A percentile compares a stretch with the other conserved stretches of the same genome.
phyloP scores from a whole-genome alignment of 2,113 vertebrate species.

The Paradisaea rubra region DNA sequence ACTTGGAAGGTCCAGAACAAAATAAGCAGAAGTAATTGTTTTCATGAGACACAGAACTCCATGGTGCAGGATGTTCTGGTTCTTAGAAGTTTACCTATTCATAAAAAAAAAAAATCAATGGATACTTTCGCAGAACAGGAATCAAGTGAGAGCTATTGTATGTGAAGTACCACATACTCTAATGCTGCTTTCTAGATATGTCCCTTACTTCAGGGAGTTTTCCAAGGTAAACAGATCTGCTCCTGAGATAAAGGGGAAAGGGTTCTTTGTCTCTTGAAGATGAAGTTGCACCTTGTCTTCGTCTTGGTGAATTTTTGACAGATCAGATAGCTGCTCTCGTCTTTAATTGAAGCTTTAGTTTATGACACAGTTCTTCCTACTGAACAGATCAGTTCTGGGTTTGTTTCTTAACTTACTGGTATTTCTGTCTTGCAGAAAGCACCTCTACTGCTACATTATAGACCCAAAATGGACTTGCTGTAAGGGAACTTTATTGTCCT shows the following conservation, averaged over 20 bases:
- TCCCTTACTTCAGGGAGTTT: background rate
- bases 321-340: background rate
- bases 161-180: background rate
- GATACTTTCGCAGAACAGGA: background rate
- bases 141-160: background rate
- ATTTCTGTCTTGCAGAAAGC: slow-evolving; percentile 85
- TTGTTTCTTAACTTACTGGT: background rate
- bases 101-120: background rate
- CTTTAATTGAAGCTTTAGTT: background rate
- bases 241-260: background rate
- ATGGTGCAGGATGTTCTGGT: background rate
- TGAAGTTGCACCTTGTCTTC: background rate
- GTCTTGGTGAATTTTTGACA: background rate
- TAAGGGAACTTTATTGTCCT: slow-evolving; percentile 79
- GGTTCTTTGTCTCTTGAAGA: background rate
- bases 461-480: slow-evolving; percentile 99
- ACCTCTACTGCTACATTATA: slow-evolving; percentile 98
- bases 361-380: background rate
- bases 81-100: background rate
- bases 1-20: background rate
- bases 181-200: background rate
- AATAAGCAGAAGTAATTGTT: background rate
- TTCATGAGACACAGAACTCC: background rate
- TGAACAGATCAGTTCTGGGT: background rate
- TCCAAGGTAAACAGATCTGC: background rate